Evolutionary conservation across 2,797 vertebrate genomes (phyloP), one percentile per base, ranked within the genome.

Genomic region (Arrhamphus sclerolepis): DNA sequence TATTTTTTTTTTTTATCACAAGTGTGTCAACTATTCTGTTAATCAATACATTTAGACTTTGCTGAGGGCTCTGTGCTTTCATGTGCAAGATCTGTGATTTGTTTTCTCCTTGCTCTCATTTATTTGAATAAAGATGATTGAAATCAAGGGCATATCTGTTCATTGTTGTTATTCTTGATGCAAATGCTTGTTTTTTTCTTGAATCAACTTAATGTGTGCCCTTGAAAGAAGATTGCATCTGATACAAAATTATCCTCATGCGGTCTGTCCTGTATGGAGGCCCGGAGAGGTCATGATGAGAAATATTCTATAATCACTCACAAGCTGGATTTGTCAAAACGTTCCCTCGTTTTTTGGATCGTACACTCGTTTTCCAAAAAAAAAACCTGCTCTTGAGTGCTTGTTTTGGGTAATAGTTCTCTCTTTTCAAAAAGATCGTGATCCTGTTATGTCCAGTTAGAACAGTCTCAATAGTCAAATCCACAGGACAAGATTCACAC

Each of bases 41-140:
- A 50, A 57, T 52, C 22, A 39, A 8, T 46, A 46, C 14, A 28
- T 66, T 43, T 40, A 57, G 17, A 57, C 48, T 0, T 20, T 42
- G 16, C 20, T 66, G 16, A 26, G 50, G 20, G 43, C 28, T 70
- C 43, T 58, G 1, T 16, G 16, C 39, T 46, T 1, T 22, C 46
- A 60, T 74, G 71, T 66, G 56, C 17, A 9, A 5, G 39, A 56
- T 69, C 29, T 20, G 9, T 75, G 44, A 77, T 78, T 80, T 62
- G 6, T 20, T 20, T 81, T 64, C 17, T 31, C 14, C 14, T 55
- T 56, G 2, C 26, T 59, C 0, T 29, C 20, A 39, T 9, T 47
- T 63, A 10, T 74, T 63, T 67, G 5, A 88, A 87, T 89, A 87
- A 89, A 89, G 2, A 16, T 57, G 10, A 41, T 40, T 62, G 0